Evolutionary conservation across 2,888 invertebrate species (phyloP).

Genomic region (Thera britannica): DNA sequence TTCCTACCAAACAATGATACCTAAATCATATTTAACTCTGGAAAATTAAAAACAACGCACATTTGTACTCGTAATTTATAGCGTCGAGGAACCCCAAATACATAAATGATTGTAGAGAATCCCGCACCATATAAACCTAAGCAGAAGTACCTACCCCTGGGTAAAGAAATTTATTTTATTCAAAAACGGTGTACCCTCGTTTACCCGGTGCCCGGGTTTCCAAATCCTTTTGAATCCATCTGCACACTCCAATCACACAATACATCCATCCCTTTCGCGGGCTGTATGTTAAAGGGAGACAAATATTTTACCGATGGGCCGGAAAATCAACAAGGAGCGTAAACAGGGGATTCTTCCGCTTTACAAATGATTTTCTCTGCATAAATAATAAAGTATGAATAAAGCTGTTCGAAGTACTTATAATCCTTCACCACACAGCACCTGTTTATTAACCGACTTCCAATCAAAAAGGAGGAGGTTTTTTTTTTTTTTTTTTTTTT

Average conservation of each 20-base stretch:
- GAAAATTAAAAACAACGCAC: no score
- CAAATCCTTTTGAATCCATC: constrained; percentile 65
- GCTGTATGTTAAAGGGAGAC: constrained; percentile 47
- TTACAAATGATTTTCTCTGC: constrained; percentile 58
- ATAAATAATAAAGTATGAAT: background rate
- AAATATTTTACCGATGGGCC: constrained; percentile 53
- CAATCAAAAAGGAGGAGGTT: no score
- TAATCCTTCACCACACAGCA: no score
- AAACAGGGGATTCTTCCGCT: constrained; percentile 65
- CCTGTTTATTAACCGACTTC: no score
- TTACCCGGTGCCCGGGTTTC: constrained; percentile 45
- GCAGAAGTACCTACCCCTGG: constrained; percentile 30
- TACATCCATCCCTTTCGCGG: constrained; percentile 44
- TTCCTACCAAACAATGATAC: no score
- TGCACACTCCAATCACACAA: constrained; percentile 48
- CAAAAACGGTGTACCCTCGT: constrained; percentile 42
- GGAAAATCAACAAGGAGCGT: constrained; percentile 69
- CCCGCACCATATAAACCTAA: constrained; percentile 25
- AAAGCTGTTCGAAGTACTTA: background rate
- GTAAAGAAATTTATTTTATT: constrained; percentile 40
- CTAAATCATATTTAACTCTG: no score
- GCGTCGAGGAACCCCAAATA: background rate
- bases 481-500: no score
- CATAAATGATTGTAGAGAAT: constrained; percentile 1
- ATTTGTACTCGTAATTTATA: no score